Evolutionary conservation across 2,888 invertebrate genomes (phyloP).

Genomic region (Rosalia funebris): DNA sequence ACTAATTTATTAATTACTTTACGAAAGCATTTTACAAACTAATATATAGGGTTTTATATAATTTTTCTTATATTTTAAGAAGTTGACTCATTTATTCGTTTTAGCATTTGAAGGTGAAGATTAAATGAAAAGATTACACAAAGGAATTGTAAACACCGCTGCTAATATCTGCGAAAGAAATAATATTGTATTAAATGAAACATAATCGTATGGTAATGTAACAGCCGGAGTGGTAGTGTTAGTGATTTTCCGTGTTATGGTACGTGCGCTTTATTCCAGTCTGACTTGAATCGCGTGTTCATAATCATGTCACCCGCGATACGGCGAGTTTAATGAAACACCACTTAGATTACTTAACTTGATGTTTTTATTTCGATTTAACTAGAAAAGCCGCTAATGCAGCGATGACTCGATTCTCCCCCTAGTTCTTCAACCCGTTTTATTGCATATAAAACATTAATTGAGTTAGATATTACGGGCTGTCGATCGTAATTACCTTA

Average conservation of each 20-base stretch:
- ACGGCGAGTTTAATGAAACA: slow-evolving; percentile 61
- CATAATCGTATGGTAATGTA: slow-evolving; percentile 25
- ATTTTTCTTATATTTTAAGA: too few relatives aligned
- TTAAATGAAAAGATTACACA: too few relatives aligned
- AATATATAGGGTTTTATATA: too few relatives aligned
- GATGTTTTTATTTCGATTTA: slow-evolving; percentile 61
- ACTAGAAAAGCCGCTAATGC: slow-evolving; percentile 57
- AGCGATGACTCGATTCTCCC: slow-evolving; percentile 42
- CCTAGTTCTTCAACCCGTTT: slow-evolving; percentile 34
- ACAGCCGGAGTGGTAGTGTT: slow-evolving; percentile 29
- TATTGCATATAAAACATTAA: slow-evolving; percentile 47
- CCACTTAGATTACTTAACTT: slow-evolving; percentile 62
- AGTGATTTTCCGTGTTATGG: slow-evolving; percentile 31
- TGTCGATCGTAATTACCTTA: slow-evolving; percentile 47
- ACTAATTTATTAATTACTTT: too few relatives aligned
- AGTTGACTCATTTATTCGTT: too few relatives aligned
- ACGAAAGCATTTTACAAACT: too few relatives aligned
- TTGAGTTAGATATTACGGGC: slow-evolving; percentile 49
- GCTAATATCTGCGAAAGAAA: too few relatives aligned
- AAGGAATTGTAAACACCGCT: too few relatives aligned
- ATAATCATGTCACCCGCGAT: slow-evolving; percentile 58
- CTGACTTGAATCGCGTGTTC: slow-evolving; percentile 54
- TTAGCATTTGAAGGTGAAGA: too few relatives aligned
- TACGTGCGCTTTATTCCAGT: slow-evolving; percentile 28
- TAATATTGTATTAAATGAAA: slow-evolving; percentile 37